Evolutionary conservation across 1,140 invertebrate genomes (phyloP), one percentile per base, ranked within the genome.

Genomic region (Diachasma alloeum): DNA sequence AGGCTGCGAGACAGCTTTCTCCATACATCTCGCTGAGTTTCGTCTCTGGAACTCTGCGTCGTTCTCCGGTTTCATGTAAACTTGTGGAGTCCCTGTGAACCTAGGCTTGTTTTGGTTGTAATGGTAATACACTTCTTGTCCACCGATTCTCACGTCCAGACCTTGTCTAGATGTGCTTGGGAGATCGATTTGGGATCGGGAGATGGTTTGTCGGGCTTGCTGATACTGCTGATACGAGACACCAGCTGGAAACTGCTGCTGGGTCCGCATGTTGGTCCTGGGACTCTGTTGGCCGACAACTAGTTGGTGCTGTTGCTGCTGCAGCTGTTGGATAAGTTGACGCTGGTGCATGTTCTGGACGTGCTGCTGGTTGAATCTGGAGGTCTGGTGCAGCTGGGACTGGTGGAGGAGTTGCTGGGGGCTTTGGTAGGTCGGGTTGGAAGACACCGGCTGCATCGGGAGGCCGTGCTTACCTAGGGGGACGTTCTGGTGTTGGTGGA

Each of bases 1-100:
- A 8, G 93, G 93, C 75, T 94, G 93, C 0, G 93, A 94, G 0
- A 91, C 88, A 1, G 93, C 91, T 77, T 88, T 89, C 71, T 88
- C 88, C 70, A 89, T 88, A 1, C 83, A 83, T 4, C 83, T 86
- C 0, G 81, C 76, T 4, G 86, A 86, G 76, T 86, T 88, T 31
- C 81, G 74, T 10, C 78, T 78, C 46, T 87, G 86, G 36, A 87
- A 87, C 63, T 88, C 86, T 0, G 24, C 76, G 0, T 87, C 85
- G 39, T 81, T 81, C 5, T 87, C 86, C 1, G 81, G 74, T 70
- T 88, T 88, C 81, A 88, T 86, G 75, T 87, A 88, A 0, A 88
- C 83, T 26, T 88, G 87, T 4, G 86, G 84, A 81, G 79, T 10
- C 78, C 86, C 69, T 81, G 80, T 0, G 26, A 78, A 80, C 44